A percentile compares a stretch with the other conserved stretches of the same genome.
phyloP scores from a whole-genome alignment of 2,113 vertebrate genomes.

The Tenebrosternarchus preto region DNA sequence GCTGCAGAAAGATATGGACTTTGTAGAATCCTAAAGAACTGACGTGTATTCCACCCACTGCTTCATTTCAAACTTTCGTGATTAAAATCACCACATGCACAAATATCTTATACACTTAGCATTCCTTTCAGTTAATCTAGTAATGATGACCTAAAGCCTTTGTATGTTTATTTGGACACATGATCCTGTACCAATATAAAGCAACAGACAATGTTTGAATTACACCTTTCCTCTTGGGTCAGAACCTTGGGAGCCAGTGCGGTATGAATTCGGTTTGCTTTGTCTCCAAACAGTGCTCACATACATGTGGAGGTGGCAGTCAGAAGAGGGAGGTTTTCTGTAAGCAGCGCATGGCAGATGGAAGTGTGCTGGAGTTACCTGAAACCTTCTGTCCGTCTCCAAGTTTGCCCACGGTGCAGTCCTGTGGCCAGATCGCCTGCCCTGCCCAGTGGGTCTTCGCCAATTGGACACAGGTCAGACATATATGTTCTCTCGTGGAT shows the following conservation, averaged over 20 bases:
- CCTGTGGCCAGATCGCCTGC: slow-evolving; percentile 80
- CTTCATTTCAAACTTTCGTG: not conserved
- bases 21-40: not conserved
- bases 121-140: not conserved
- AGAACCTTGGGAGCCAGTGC: slow-evolving; percentile 11
- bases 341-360: slow-evolving; percentile 89
- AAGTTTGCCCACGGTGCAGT: slow-evolving; percentile 71
- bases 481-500: slow-evolving; percentile 28
- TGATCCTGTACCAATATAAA: slow-evolving; percentile 25
- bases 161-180: slow-evolving; percentile 20
- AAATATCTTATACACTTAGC: not conserved
- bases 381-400: slow-evolving; percentile 83
- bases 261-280: slow-evolving; percentile 22
- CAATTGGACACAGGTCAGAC: slow-evolving; percentile 87
- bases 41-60: too few relatives aligned
- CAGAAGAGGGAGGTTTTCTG: slow-evolving; percentile 80
- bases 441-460: slow-evolving; percentile 84
- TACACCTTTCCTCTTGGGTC: slow-evolving; percentile 15
- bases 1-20: not conserved
- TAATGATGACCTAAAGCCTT: slow-evolving; percentile 13
- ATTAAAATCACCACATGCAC: not conserved
- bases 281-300: slow-evolving; percentile 81
- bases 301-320: slow-evolving; percentile 83
- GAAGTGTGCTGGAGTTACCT: slow-evolving; percentile 85
- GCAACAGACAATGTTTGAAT: slow-evolving; percentile 19